These are phyloP conservation scores for Ceramica pisi DNA, from an alignment of 2,888 invertebrate species.

Conservation along the genomic window DNA sequence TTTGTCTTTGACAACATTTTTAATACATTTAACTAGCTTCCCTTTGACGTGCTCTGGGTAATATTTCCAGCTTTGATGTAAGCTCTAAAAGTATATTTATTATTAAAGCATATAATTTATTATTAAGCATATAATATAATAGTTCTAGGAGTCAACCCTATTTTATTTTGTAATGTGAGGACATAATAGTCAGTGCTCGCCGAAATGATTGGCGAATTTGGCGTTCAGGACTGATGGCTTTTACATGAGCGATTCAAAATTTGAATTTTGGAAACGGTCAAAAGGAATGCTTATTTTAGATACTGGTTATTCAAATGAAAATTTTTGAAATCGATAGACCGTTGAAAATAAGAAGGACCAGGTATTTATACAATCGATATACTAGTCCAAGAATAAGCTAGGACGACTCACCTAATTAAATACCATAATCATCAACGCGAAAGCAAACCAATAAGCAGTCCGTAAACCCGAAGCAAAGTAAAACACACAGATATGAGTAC, in stretches of 20 bases:
- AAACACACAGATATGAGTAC: constrained; percentile 63
- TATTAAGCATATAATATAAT: constrained; percentile 19
- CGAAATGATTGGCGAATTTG: constrained; percentile 38
- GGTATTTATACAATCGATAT: not conserved
- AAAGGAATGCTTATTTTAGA: not conserved
- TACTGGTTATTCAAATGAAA: not conserved
- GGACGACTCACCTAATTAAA: constrained; percentile 9
- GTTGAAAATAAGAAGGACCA: not conserved
- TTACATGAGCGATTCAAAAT: constrained; percentile 36
- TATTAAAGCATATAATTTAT: constrained; percentile 31
- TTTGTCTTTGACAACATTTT: constrained; percentile 61
- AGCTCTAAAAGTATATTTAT: constrained; percentile 34
- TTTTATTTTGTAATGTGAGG: constrained; percentile 5
- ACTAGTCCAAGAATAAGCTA: not conserved
- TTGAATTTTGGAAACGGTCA: constrained; percentile 2
- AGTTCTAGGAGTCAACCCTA: constrained; percentile 25
- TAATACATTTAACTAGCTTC: constrained; percentile 55
- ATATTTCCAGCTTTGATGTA: constrained; percentile 18
- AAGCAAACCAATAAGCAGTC: constrained; percentile 43
- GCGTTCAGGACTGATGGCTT: constrained; percentile 4
- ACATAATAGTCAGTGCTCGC: constrained; percentile 11
- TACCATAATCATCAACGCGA: constrained; percentile 20
- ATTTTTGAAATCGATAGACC: not conserved
- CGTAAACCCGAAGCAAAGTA: constrained; percentile 42
- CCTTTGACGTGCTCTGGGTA: constrained; percentile 42